Base-by-base conservation (phyloP, 1,140 invertebrate genomes). In the Papilio glaucus region DNA sequence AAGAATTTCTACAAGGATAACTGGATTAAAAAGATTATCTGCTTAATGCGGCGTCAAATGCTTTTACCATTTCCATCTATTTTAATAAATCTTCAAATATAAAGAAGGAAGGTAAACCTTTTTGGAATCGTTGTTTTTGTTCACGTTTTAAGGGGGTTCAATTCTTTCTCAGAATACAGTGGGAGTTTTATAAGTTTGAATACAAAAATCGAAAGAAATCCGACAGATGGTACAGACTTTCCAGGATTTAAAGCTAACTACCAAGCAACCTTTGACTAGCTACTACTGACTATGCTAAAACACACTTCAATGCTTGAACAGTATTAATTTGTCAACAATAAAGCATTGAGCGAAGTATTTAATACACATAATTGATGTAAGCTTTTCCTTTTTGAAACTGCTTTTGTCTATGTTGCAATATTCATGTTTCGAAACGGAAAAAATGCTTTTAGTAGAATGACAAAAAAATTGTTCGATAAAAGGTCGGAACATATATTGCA, bases 401-500 rank as follows among this genome's bases (percentile, higher is more conserved):
- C 24, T 57, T 57, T 57, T 10, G 8, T 57, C 49, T 57, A 57
- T 21, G 24, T 57, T 57, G 49, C 49, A 57, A 57, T 57, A 26
- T 57, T 57, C 49, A 57, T 24, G 49, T 57, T 12, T 57, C 21
- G 49, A 26, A 57, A 57, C 49, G 49, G 21, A 24, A 57, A 57
- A 57, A 57, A 57, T 57, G 49, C 49, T 57, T 57, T 57, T 57
- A 57, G 21, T 12, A 21, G 10, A 24, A 57, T 57, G 49, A 57
- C 21, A 57, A 26, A 57, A 57, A 57, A 57, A 10, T n/a, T 12
- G 49, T 57, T 21, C 21, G 18, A 4, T 26, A 21, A 57, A 57
- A 57, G 49, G 49, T 57, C 9, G 21, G 21, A 57, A 24, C 10
- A 26, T 26, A 45, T 45, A 49, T 57, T 57, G 49, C 49, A 57